Conservation (phyloP, 2,113 vertebrate genomes). For the Phyllostomus discolor region DNA sequence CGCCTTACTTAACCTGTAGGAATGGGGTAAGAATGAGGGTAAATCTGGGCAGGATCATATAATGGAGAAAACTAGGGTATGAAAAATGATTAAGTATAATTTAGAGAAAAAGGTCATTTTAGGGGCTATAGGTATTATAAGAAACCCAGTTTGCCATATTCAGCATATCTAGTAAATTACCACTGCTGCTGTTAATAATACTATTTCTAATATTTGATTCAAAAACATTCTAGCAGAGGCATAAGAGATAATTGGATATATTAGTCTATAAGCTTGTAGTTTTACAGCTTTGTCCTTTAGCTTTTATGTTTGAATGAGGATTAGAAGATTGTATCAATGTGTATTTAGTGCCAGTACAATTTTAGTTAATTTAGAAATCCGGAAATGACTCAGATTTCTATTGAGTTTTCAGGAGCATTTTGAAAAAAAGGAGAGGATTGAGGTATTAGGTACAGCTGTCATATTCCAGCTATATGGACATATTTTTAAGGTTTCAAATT, state of each 20-base stretch:
- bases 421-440: constrained; percentile 5
- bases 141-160: not conserved
- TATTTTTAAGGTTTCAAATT: constrained; percentile 36
- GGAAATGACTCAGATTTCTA: not conserved
- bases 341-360: not conserved
- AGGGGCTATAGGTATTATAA: not conserved
- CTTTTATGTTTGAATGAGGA: constrained; percentile 36
- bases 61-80: not conserved
- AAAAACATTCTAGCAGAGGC: not conserved
- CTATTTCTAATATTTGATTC: not conserved
- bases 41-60: not conserved
- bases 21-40: not conserved
- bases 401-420: not conserved
- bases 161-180: not conserved
- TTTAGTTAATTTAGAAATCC: constrained; percentile 49
- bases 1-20: constrained; percentile 1
- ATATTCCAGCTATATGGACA: not conserved
- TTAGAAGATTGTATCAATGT: not conserved
- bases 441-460: not conserved
- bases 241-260: not conserved
- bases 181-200: not conserved
- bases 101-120: not conserved
- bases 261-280: not conserved
- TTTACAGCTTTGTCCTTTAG: not conserved
- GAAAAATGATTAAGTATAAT: not conserved